Percentiles rank a stretch among this genome's conserved stretches.
These are phyloP conservation scores for Periplaneta americana DNA, from an alignment of 1,140 invertebrate species.

Conservation along the genomic window DNA sequence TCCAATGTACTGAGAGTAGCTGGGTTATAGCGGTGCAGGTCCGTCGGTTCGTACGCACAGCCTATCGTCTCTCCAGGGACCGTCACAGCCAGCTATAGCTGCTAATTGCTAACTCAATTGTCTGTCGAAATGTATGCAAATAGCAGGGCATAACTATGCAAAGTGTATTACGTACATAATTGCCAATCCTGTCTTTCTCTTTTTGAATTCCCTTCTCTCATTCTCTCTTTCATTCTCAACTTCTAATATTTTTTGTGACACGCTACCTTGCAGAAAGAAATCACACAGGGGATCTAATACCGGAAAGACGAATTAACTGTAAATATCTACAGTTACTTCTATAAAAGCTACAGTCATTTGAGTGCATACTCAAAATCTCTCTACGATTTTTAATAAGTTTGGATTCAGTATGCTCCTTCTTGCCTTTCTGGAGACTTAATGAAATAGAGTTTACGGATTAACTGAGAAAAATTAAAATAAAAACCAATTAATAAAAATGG, in stretches of 20 bases:
- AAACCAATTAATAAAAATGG: too few species aligned
- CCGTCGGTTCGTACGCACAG: background rate
- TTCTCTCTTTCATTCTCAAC: background rate
- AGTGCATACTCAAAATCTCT: too few species aligned
- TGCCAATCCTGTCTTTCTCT: background rate
- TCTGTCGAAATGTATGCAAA: slow-evolving; percentile 4
- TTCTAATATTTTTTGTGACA: background rate
- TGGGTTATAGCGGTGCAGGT: background rate
- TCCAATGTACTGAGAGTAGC: background rate
- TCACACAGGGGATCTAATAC: background rate
- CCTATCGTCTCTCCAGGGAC: background rate
- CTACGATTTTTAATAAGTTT: too few species aligned
- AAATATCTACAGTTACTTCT: background rate
- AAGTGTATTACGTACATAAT: slow-evolving; percentile 8
- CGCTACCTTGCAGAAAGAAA: background rate
- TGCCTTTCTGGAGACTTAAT: too few species aligned
- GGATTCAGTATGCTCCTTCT: too few species aligned
- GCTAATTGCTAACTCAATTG: slow-evolving; percentile 4
- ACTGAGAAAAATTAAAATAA: too few species aligned
- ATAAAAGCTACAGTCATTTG: too few species aligned
- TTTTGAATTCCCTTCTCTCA: background rate
- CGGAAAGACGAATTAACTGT: background rate
- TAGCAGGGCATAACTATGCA: slow-evolving; percentile 7
- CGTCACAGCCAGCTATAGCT: background rate
- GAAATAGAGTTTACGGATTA: too few species aligned